These are phyloP conservation scores for Hydraecia micacea DNA, from an alignment of 2,888 invertebrate species.

Conservation along the genomic window DNA sequence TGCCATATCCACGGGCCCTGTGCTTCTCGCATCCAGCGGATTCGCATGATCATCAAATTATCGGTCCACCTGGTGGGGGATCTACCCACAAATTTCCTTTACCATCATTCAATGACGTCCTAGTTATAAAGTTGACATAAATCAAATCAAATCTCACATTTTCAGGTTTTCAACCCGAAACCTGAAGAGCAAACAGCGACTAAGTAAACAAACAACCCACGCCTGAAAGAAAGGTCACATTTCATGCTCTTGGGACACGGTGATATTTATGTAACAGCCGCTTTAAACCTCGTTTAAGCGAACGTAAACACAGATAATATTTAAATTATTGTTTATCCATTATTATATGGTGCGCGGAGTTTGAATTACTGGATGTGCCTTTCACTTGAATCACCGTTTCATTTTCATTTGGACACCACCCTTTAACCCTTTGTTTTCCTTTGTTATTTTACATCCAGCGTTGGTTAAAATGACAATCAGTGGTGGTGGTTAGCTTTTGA, in stretches of 20 bases:
- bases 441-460: neutral
- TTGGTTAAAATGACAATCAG: neutral
- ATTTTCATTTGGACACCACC: too few relatives aligned
- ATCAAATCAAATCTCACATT: neutral
- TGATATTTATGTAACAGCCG: constrained; percentile 61
- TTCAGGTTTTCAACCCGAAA: neutral
- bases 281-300: constrained; percentile 68
- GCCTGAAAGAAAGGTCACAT: constrained; percentile 53
- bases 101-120: neutral
- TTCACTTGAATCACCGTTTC: too few relatives aligned
- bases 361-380: constrained; percentile 66
- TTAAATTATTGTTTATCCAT: constrained; percentile 83
- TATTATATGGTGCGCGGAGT: constrained; percentile 61
- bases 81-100: neutral
- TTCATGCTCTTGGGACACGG: constrained; percentile 28
- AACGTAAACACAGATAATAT: constrained; percentile 77
- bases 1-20: too few relatives aligned
- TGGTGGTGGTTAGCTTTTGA: neutral
- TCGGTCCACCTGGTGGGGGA: too few relatives aligned
- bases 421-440: neutral
- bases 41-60: too few relatives aligned
- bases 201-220: neutral
- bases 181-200: neutral
- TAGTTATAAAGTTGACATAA: neutral
- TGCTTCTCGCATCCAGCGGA: too few relatives aligned